Evolutionary conservation across 1,140 invertebrate genomes (phyloP).

Genomic region (Drosophila tsacasi): DNA sequence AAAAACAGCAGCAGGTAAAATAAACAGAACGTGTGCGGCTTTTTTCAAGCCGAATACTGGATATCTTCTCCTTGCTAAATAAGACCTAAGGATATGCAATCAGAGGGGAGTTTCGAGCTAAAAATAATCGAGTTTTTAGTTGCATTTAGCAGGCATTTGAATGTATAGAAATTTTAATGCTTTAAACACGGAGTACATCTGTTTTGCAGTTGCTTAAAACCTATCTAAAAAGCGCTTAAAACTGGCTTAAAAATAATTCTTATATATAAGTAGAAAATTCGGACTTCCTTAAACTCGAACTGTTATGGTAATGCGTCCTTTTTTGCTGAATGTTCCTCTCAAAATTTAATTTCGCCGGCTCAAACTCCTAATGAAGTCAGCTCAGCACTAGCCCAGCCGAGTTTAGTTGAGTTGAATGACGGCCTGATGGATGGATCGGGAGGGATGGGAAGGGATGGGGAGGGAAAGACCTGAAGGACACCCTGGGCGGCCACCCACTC

Average conservation of each 20-base stretch:
- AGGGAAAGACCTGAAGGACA: slow-evolving; percentile 31
- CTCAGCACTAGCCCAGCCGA: neutral
- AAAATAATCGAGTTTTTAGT: neutral
- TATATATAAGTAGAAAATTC: neutral
- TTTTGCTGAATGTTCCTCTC: neutral
- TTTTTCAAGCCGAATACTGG: neutral
- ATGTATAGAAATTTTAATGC: neutral
- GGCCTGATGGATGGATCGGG: slow-evolving; percentile 20
- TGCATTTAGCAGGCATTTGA: neutral
- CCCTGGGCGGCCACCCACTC: slow-evolving; percentile 34
- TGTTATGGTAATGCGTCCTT: neutral
- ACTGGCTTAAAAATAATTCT: neutral
- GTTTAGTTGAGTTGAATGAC: slow-evolving; percentile 35
- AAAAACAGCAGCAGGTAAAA: slow-evolving; percentile 48
- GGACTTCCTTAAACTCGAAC: neutral
- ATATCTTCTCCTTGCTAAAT: neutral
- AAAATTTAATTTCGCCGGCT: neutral
- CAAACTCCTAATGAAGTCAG: neutral
- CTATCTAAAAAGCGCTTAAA: neutral
- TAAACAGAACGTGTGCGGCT: neutral
- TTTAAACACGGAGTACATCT: neutral
- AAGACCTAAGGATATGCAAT: neutral
- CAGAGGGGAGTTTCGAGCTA: too few species aligned
- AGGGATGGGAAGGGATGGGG: neutral
- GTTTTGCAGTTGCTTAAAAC: neutral